These are phyloP conservation scores for Antechinus flavipes DNA, from an alignment of 2,113 vertebrate genomes.

Conservation along the genomic window DNA sequence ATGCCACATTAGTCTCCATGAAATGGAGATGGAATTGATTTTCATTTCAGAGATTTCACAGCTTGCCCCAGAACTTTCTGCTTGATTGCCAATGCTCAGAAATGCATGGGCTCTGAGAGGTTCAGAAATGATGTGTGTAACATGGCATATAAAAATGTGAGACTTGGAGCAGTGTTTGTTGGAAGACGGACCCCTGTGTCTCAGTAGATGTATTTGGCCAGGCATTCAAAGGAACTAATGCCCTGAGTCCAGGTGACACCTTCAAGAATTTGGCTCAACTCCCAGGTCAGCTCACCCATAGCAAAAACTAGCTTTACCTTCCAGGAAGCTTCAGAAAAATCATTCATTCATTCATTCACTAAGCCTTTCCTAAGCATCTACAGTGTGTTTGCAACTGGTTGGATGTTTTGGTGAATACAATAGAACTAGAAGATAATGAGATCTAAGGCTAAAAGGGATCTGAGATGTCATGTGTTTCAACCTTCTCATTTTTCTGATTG, in stretches of 20 bases:
- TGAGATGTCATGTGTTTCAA: neutral
- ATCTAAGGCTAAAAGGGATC: neutral
- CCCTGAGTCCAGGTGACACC: neutral
- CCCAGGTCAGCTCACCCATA: neutral
- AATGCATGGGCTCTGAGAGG: constrained; percentile 66
- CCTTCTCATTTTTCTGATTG: neutral
- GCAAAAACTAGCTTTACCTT: neutral
- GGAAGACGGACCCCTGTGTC: neutral
- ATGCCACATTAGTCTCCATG: constrained; percentile 87
- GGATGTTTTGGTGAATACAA: neutral
- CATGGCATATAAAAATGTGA: constrained; percentile 47
- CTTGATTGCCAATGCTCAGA: constrained; percentile 79
- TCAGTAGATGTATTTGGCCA: constrained; percentile 21
- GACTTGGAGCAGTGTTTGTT: constrained; percentile 8
- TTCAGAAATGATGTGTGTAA: constrained; percentile 55
- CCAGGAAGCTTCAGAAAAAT: constrained; percentile 28
- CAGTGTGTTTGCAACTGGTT: neutral
- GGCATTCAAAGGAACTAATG: neutral
- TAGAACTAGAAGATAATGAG: neutral
- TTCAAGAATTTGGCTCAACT: neutral
- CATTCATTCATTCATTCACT: neutral
- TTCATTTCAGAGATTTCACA: constrained; percentile 88
- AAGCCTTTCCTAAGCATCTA: constrained; percentile 28
- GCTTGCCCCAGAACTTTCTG: constrained; percentile 87
- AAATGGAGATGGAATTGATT: constrained; percentile 88